A percentile compares a stretch with the other conserved stretches of the same genome.
Evolutionary conservation across 2,888 invertebrate genomes (phyloP).

Genomic region (Calameuta idolon): DNA sequence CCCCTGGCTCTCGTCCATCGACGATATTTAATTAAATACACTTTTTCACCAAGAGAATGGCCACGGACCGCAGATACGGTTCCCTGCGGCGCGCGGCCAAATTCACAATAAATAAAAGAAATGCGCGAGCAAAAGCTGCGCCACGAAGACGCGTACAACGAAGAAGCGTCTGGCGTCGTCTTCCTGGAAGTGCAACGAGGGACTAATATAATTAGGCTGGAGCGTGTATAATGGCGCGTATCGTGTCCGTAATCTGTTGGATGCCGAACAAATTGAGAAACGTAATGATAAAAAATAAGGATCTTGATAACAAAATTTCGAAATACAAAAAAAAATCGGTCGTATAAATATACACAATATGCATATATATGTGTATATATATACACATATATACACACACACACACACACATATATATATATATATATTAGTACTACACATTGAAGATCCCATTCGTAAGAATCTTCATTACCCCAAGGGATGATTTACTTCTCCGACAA

Average conservation of each 20-base stretch:
- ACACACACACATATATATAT: too few relatives aligned
- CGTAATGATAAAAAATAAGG: too few relatives aligned
- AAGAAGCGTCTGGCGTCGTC: conserved; percentile 45
- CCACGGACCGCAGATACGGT: neutral
- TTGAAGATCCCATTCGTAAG: too few relatives aligned
- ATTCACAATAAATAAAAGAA: conserved; percentile 38
- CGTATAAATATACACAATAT: too few relatives aligned
- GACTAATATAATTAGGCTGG: conserved; percentile 60
- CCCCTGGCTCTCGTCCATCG: conserved; percentile 22
- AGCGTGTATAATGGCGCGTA: conserved; percentile 46
- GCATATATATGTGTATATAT: too few relatives aligned
- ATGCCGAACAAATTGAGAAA: too few relatives aligned
- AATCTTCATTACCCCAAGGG: too few relatives aligned
- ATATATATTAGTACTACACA: too few relatives aligned
- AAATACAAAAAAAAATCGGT: too few relatives aligned
- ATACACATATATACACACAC: too few relatives aligned
- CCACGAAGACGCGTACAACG: conserved; percentile 28
- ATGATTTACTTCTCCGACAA: too few relatives aligned
- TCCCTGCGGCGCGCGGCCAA: neutral
- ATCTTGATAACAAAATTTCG: too few relatives aligned
- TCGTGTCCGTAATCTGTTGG: neutral
- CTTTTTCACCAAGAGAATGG: conserved; percentile 42
- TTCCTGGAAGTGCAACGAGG: conserved; percentile 59
- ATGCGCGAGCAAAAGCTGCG: conserved; percentile 20
- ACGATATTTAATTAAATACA: conserved; percentile 60